Conservation (phyloP, 1,140 invertebrate genomes). For the Hyles vespertilio region DNA sequence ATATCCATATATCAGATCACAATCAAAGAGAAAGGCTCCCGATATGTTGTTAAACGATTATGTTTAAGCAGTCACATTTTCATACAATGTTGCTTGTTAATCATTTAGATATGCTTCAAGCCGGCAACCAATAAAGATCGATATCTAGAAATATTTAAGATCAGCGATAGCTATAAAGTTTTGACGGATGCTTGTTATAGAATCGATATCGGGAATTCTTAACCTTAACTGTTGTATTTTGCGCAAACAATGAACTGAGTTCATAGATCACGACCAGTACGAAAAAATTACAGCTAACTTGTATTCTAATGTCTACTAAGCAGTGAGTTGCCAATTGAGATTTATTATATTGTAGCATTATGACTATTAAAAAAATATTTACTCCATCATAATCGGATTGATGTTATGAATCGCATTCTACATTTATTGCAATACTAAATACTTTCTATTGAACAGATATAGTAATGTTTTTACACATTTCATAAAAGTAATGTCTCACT, state of each 20-base stretch:
- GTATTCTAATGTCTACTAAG: no score
- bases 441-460: no score
- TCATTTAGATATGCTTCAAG: constrained; percentile 4
- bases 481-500: background rate
- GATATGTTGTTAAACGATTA: constrained; percentile 7
- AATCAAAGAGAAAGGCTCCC: constrained; percentile 23
- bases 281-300: no score
- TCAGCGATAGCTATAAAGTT: constrained; percentile 13
- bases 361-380: constrained; percentile 11
- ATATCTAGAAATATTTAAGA: constrained; percentile 13
- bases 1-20: constrained; percentile 14
- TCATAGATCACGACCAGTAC: background rate
- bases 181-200: constrained; percentile 26
- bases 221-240: constrained; percentile 28
- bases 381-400: no score
- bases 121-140: constrained; percentile 4
- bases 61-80: constrained; percentile 2
- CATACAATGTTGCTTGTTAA: constrained; percentile 3
- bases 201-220: constrained; percentile 13
- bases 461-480: no score
- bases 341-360: constrained; percentile 1
- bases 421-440: background rate
- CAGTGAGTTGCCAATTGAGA: constrained; percentile 4
- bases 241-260: constrained; percentile 27
- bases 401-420: background rate